Base-by-base conservation (phyloP, 2,888 invertebrate species). In the Tiphia femorata region DNA sequence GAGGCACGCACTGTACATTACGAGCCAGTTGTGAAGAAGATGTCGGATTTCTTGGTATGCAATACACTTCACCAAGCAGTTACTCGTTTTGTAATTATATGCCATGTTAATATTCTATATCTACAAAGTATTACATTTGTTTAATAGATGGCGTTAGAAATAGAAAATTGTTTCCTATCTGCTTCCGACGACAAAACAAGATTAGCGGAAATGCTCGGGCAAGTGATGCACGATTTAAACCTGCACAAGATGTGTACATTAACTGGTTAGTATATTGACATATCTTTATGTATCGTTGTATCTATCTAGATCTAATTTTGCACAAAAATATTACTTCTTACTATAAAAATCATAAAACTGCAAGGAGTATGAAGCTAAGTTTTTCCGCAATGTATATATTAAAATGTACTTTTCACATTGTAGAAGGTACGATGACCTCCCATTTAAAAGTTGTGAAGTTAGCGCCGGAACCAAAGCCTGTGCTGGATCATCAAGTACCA, bases 11-110 rank as follows among this genome's bases (percentile, higher is more conserved):
- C 96, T 0, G 92, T 94, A 1, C 96, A 95, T 76, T 97, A 97
- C 83, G 97, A 98, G 78, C 92, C 95, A 0, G 94, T 97, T 6
- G 95, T 98, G 0, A 95, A 94, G 77, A 98, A 98, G 82, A 88
- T 98, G 46, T 94, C 96, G 0, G 94, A 95, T 78, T 97, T 96
- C 84, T 86, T 98, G 80, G 91, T 91, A 76, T 86, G 87, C 37
- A 23, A 19, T 17, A n/a, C 14, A 12, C 2, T 12, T 14, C 5
- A 44, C n/a, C n/a, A 35, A 5, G 10, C 33, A 14, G 16, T 29
- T 25, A 6, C 10, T 19, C 7, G 8, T 35, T 52, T 7, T 19
- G 2, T 50, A 19, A 50, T 1, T 29, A 44, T n/a, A n/a, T 33
- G 12, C 42, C 21, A n/a, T 19, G 16, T 19, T 12, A 30, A 52